phyloP scores from a whole-genome alignment of 1,140 invertebrate species.

The Panulirus ornatus region DNA sequence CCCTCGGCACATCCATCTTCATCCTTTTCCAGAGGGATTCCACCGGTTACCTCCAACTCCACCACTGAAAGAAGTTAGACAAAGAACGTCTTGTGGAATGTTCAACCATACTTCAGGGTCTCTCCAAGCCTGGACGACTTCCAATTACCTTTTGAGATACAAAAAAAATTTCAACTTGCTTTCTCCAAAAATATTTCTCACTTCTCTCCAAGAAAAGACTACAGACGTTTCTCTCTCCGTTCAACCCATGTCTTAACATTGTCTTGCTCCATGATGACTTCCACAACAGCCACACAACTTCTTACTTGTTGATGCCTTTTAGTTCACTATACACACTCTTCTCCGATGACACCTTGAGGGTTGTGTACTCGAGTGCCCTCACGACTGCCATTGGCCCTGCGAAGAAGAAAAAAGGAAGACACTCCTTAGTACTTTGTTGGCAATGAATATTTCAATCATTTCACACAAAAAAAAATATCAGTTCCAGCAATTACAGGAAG shows the following conservation, averaged over 20 bases:
- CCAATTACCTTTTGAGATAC: not conserved
- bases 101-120: conserved; percentile 1
- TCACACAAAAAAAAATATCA: too few relatives aligned
- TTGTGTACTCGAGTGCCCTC: conserved; percentile 23
- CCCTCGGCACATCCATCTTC: not conserved
- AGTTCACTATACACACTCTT: conserved; percentile 72
- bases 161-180: not conserved
- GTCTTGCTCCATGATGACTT: not conserved
- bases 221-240: conserved; percentile 4
- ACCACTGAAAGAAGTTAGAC: not conserved
- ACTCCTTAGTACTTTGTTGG: too few relatives aligned
- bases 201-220: conserved; percentile 6
- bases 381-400: conserved; percentile 42
- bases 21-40: not conserved
- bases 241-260: conserved; percentile 45
- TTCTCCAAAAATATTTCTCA: not conserved
- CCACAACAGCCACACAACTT: not conserved
- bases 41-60: not conserved
- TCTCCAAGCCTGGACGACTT: not conserved
- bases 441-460: too few relatives aligned
- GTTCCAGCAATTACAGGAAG: too few relatives aligned
- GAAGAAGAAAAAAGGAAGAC: not conserved
- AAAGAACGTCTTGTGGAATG: not conserved
- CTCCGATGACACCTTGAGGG: conserved; percentile 57
- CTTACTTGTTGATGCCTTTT: conserved; percentile 31